Evolutionary conservation across 2,113 vertebrate species (phyloP), one percentile per base, ranked within the genome.

Genomic region (Brachyhypopomus gauderio): DNA sequence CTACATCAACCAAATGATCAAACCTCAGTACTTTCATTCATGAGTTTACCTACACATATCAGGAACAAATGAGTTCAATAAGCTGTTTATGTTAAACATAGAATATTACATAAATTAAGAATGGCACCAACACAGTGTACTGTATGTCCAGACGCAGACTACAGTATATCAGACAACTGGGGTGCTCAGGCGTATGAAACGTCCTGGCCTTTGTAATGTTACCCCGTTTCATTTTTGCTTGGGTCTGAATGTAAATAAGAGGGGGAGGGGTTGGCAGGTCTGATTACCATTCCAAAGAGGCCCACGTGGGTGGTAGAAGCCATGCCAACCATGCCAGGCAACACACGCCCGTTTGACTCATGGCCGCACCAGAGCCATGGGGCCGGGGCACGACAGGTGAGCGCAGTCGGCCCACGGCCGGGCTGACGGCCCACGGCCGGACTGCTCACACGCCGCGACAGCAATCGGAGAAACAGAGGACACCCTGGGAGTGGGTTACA

Each of bases 201-300:
- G 56, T 59, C 45, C 27, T 5, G 22, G 25, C 25, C 63, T 75
- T 72, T 52, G 75, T 79, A 75, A 36, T 17, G 27, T 79, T 72
- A 79, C 45, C 25, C 59, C 30, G 63, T 77, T 62, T 84, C 27
- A 30, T 74, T 73, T 77, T 66, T 56, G 30, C 56, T 75, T 81
- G 64, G 71, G 12, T 72, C 78, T 27, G 41, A 60, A 80, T 78
- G 67, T 71, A 83, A 70, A 83, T 77, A 75, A 48, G 45, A 64
- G 30, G 63, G 58, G 63, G 48, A 41, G 30, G 36, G 59, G 58
- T 41, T 48, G 69, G 62, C 30, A 75, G 62, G 38, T 74, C 81
- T 82, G 76, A 76, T 82, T 72, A 72, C 72, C 58, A 38, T 80
- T 75, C 58, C 41, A 77, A 80, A 80, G 66, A 73, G 73, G 75